A percentile compares a stretch with the other conserved stretches of the same genome.
Conservation (phyloP, 2,113 vertebrate genomes). For the Telmatochromis sp. region DNA sequence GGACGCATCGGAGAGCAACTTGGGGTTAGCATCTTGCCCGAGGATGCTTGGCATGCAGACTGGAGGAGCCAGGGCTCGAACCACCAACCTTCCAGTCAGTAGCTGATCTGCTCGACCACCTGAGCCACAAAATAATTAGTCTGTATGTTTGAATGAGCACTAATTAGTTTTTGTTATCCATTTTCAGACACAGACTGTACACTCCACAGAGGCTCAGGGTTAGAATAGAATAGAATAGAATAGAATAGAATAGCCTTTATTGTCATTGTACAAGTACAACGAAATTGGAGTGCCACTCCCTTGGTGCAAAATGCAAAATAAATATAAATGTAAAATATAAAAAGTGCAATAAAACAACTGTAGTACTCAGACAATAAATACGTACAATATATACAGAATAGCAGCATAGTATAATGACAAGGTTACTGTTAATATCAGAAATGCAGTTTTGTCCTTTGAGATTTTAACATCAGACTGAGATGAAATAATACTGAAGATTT, state of each 20-base stretch:
- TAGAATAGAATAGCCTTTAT: no score
- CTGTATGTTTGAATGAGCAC: neutral
- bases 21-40: neutral
- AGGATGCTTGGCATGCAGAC: neutral
- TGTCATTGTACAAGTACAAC: no score
- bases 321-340: no score
- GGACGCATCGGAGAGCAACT: rapidly evolving
- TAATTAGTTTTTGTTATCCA: neutral
- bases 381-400: no score
- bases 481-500: neutral
- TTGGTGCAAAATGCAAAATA: no score
- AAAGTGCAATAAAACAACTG: no score
- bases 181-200: neutral
- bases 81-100: neutral
- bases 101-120: neutral
- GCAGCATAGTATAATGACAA: no score
- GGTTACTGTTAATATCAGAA: neutral
- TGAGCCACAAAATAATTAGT: neutral
- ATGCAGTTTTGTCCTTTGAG: neutral
- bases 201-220: neutral
- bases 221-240: no score
- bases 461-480: neutral
- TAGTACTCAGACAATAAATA: no score
- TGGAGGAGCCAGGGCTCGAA: neutral
- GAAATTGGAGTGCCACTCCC: no score